Evolutionary conservation across 2,888 invertebrate species (phyloP).

Genomic region (Aspidiotus destructor): DNA sequence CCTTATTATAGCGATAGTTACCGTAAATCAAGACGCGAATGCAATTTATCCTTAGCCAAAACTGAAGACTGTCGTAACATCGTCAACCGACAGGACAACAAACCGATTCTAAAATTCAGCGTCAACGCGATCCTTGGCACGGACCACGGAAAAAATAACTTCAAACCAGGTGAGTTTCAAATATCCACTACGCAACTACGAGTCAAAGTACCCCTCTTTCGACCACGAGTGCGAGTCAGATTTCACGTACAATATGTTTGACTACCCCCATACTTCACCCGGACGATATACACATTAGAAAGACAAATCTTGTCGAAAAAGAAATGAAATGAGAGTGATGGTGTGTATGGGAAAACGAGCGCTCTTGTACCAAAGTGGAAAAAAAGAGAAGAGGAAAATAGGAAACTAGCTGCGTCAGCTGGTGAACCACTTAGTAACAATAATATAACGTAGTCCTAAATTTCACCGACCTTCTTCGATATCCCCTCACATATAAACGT

Average conservation of each 20-base stretch:
- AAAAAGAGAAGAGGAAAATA: slow-evolving; percentile 23
- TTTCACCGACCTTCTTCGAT: slow-evolving; percentile 24
- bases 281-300: not conserved
- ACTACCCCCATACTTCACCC: not conserved
- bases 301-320: not conserved
- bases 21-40: slow-evolving; percentile 24
- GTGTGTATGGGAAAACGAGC: not conserved
- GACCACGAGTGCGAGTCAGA: not conserved
- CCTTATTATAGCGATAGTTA: slow-evolving; percentile 24
- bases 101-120: slow-evolving; percentile 52
- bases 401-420: slow-evolving; percentile 29
- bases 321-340: slow-evolving; percentile 1
- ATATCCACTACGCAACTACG: not conserved
- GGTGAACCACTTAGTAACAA: slow-evolving; percentile 31
- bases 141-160: slow-evolving; percentile 24
- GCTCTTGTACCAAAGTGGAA: not conserved
- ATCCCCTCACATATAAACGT: slow-evolving; percentile 24
- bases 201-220: not conserved
- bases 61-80: slow-evolving; percentile 22
- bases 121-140: slow-evolving; percentile 77
- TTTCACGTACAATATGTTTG: not conserved
- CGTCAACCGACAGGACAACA: slow-evolving; percentile 23
- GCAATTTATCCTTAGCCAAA: slow-evolving; percentile 21
- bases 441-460: slow-evolving; percentile 32
- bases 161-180: slow-evolving; percentile 20